Conservation (phyloP, 2,888 invertebrate genomes). For the Anthrax anthrax region DNA sequence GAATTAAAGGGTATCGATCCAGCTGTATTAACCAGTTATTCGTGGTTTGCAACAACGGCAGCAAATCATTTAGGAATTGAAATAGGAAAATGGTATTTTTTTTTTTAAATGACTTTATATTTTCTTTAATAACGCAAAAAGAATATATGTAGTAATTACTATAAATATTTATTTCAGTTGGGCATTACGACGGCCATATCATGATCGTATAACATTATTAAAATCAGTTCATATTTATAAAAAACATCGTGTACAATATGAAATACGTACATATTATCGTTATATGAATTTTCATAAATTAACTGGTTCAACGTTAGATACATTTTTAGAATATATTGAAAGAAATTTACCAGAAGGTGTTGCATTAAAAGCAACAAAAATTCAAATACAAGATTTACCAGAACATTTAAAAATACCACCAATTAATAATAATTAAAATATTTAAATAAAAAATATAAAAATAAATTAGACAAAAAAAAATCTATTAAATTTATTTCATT, state of each 20-base stretch:
- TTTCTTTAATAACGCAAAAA: not conserved
- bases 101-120: not conserved
- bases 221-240: slow-evolving; percentile 82
- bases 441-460: not conserved
- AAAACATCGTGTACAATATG: slow-evolving; percentile 92
- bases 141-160: not conserved
- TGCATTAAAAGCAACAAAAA: slow-evolving; percentile 77
- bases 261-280: slow-evolving; percentile 81
- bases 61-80: slow-evolving; percentile 69
- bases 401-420: slow-evolving; percentile 40
- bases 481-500: no score
- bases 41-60: slow-evolving; percentile 65
- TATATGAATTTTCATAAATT: slow-evolving; percentile 68
- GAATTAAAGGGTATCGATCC: slow-evolving; percentile 80
- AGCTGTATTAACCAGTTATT: slow-evolving; percentile 77
- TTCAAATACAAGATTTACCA: slow-evolving; percentile 43
- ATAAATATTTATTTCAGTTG: slow-evolving; percentile 43
- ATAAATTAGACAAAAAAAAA: no score
- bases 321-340: slow-evolving; percentile 89
- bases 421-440: not conserved
- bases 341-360: slow-evolving; percentile 96
- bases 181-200: slow-evolving; percentile 54
- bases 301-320: slow-evolving; percentile 91
- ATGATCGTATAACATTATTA: slow-evolving; percentile 65
- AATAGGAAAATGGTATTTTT: slow-evolving; percentile 48